Evolutionary conservation across 2,113 vertebrate genomes (phyloP), one percentile per base, ranked within the genome.

Genomic region (Python bivittatus): DNA sequence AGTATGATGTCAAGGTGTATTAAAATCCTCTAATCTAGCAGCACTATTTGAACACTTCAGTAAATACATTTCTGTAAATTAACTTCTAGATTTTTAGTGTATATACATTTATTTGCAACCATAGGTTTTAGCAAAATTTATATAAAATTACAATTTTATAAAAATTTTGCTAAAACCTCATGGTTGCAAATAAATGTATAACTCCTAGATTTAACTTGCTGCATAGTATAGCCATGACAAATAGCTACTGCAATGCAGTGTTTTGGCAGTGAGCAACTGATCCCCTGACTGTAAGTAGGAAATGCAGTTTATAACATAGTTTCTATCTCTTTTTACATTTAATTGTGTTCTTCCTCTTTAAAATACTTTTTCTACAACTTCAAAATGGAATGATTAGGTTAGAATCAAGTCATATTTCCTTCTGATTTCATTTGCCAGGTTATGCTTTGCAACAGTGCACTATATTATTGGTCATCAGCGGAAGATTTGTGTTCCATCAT

Each of bases 161-260:
- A n/a, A n/a, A n/a, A n/a, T n/a, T n/a, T n/a, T n/a, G n/a, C n/a
- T n/a, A n/a, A n/a, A n/a, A n/a, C n/a, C n/a, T n/a, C n/a, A n/a
- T n/a, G n/a, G n/a, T n/a, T n/a, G n/a, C n/a, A n/a, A n/a, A n/a
- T n/a, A n/a, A n/a, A n/a, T n/a, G n/a, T n/a, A n/a, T 93, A 33
- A 72, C 3, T 90, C 58, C 83, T 54, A 56, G 27, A 89, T 42
- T 44, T 64, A 86, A 90, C 93, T 90, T 61, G 53, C 84, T 93
- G 79, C 87, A 68, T 42, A 1, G 15, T 12, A 44, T 93, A 88
- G 88, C 85, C 29, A 48, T 68, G 42, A 56, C 83, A 84, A 25
- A 44, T 93, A 90, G 38, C 0, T 53, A 17, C 93, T 60, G 0
- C 0, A 53, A 85, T 89, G 58, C 0, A 84, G 23, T 11, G 25